Conservation (phyloP, 2,888 invertebrate species). For the Digitonthophagus gazella region DNA sequence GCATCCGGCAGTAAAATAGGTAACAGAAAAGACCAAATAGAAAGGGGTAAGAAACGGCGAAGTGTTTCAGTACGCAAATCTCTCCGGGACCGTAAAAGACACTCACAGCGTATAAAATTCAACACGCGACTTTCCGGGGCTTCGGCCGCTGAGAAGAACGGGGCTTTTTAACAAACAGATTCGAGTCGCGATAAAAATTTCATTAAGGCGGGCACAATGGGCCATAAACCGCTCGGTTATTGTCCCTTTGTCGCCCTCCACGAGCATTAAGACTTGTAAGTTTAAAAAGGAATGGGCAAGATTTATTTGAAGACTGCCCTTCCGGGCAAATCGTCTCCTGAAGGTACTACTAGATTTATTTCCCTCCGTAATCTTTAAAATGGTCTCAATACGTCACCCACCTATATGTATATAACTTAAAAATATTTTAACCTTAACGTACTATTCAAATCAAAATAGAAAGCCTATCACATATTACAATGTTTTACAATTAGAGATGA, state of each 20-base stretch:
- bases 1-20: neutral
- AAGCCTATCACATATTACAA: no score
- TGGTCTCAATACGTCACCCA: no score
- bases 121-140: neutral
- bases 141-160: neutral
- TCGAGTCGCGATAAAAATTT: slow-evolving; percentile 12
- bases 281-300: neutral
- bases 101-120: neutral
- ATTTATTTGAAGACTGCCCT: neutral
- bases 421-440: neutral
- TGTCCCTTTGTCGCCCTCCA: slow-evolving; percentile 12
- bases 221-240: slow-evolving; percentile 9
- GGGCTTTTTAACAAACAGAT: slow-evolving; percentile 13
- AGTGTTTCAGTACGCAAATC: neutral
- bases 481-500: no score
- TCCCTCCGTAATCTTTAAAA: no score
- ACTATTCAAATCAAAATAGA: no score
- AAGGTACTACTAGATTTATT: neutral
- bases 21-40: neutral
- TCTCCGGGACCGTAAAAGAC: neutral
- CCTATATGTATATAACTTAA: neutral
- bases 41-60: neutral
- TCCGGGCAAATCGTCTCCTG: neutral
- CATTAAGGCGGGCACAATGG: slow-evolving; percentile 15
- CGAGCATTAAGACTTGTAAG: neutral